Conservation (phyloP, 1,140 invertebrate genomes). For the Megalonaias nervosa region DNA sequence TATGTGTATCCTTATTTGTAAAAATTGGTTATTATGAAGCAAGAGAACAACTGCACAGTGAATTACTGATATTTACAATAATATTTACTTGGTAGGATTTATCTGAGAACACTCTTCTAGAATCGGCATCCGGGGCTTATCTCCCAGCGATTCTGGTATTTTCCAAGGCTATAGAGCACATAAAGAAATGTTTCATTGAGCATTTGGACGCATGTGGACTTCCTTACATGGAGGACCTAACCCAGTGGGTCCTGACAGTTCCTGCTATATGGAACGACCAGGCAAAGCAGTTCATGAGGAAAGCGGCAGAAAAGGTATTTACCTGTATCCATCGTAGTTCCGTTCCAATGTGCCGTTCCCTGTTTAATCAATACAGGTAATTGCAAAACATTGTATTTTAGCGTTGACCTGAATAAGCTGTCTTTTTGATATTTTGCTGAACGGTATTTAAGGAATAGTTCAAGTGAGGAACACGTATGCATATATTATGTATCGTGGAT, state of each 20-base stretch:
- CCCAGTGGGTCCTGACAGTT: conserved; percentile 17
- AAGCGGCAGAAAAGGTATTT: conserved; percentile 10
- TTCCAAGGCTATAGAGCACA: conserved; percentile 12
- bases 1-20: no score
- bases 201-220: conserved; percentile 5
- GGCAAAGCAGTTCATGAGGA: conserved; percentile 22
- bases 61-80: no score
- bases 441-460: no score
- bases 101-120: conserved; percentile 2
- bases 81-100: conserved; percentile 8
- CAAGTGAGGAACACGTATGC: no score
- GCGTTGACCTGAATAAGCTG: no score
- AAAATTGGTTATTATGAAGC: no score
- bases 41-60: no score
- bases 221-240: conserved; percentile 8
- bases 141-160: conserved; percentile 21
- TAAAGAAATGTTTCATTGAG: conserved; percentile 21
- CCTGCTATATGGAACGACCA: conserved; percentile 18
- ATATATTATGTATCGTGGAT: no score
- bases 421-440: no score
- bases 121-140: conserved; percentile 16
- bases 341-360: no score
- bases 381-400: no score
- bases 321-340: not conserved
- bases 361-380: no score